Conservation (phyloP, 2,113 vertebrate genomes). For the Grammomys dolichurus region DNA sequence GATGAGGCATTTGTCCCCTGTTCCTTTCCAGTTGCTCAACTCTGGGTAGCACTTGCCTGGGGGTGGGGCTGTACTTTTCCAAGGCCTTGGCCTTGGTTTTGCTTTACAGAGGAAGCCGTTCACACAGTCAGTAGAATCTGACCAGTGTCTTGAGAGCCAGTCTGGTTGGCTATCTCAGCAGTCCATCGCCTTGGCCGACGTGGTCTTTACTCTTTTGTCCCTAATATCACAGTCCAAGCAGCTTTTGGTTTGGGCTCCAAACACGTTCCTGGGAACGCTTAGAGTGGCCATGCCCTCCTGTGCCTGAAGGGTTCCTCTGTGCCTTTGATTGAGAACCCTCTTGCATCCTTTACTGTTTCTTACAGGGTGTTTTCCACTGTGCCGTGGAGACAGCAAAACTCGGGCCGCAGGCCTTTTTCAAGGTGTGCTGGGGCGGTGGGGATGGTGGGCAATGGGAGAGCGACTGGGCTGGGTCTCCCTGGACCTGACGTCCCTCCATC, state of each 20-base stretch:
- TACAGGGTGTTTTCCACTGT: slow-evolving; percentile 94
- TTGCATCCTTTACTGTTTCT: rapidly evolving
- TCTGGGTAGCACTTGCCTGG: not conserved
- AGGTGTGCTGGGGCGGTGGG: slow-evolving; percentile 86
- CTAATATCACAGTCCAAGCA: too few relatives aligned
- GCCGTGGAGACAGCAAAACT: slow-evolving; percentile 93
- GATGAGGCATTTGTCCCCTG: not conserved
- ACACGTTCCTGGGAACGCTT: not conserved
- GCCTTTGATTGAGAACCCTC: not conserved
- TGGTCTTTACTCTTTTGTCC: too few relatives aligned
- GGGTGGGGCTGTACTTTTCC: not conserved
- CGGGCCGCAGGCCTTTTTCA: slow-evolving; percentile 96
- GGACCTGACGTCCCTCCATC: not conserved
- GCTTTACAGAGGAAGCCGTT: not conserved
- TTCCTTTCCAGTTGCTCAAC: not conserved
- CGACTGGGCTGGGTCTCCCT: rapidly evolving
- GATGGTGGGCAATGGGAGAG: not conserved
- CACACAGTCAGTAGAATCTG: not conserved
- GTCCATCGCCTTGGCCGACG: not conserved
- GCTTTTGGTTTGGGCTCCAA: not conserved
- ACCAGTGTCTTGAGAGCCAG: not conserved
- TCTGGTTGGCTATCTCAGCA: not conserved
- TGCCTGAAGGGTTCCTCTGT: too few relatives aligned
- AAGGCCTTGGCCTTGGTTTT: not conserved
- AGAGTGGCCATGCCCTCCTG: rapidly evolving